Conservation (phyloP, 2,888 invertebrate genomes). For the Caenorhabditis japonica region DNA sequence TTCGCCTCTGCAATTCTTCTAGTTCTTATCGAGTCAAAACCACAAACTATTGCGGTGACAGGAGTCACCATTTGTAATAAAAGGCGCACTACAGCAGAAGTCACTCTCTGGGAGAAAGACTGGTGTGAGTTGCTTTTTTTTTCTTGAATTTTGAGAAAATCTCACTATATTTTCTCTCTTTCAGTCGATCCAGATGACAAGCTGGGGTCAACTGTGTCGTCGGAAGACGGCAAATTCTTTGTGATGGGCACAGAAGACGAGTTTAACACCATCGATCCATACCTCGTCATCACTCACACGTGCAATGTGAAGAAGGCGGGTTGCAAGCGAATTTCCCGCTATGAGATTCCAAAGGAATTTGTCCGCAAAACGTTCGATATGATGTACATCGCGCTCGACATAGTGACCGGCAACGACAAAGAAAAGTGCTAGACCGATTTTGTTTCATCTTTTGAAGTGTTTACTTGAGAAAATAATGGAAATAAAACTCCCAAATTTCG, state of each 20-base stretch:
- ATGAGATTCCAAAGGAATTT: constrained; percentile 37
- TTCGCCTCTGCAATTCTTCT: constrained; percentile 26
- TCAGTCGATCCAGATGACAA: constrained; percentile 55
- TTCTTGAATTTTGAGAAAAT: background rate
- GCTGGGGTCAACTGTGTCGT: constrained; percentile 21
- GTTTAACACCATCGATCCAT: constrained; percentile 46
- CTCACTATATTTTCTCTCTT: too few relatives aligned
- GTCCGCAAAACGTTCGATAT: constrained; percentile 47
- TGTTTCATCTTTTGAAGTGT: too few relatives aligned
- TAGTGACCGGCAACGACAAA: constrained; percentile 45
- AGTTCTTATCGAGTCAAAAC: constrained; percentile 39
- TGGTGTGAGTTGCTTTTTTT: constrained; percentile 27
- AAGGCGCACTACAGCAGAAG: constrained; percentile 41
- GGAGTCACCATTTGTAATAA: constrained; percentile 53
- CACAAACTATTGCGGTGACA: constrained; percentile 48
- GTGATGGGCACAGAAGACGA: constrained; percentile 43
- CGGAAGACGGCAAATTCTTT: constrained; percentile 49
- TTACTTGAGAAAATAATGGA: too few relatives aligned
- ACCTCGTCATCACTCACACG: constrained; percentile 48
- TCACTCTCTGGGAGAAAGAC: constrained; percentile 47
- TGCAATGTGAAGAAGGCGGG: constrained; percentile 54
- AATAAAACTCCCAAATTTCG: too few relatives aligned
- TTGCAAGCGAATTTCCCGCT: constrained; percentile 45
- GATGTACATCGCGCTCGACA: constrained; percentile 53
- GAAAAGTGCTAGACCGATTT: constrained; percentile 45